These are phyloP conservation scores for Agrenia bidenticulata DNA, from an alignment of 2,888 invertebrate species.

Conservation along the genomic window DNA sequence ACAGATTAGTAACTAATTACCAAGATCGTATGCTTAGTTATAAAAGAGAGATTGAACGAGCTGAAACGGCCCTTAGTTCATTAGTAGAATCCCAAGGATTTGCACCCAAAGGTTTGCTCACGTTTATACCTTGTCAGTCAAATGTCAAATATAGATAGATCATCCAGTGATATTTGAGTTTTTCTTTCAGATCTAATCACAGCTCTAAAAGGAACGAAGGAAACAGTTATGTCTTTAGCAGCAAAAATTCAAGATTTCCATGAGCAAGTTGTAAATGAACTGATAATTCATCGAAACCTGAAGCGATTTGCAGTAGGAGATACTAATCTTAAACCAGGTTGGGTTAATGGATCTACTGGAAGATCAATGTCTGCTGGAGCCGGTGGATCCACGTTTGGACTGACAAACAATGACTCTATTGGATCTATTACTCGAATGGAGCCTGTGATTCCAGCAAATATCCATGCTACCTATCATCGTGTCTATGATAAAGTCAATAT, in stretches of 20 bases:
- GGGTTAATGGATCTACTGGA: background rate
- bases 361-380: background rate
- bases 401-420: too few relatives aligned
- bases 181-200: slow-evolving; percentile 20
- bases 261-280: slow-evolving; percentile 22
- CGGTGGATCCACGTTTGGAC: too few relatives aligned
- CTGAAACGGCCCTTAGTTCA: slow-evolving; percentile 23
- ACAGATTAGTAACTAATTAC: slow-evolving; percentile 17
- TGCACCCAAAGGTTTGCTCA: slow-evolving; percentile 18
- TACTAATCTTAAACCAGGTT: background rate
- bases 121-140: background rate
- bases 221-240: slow-evolving; percentile 21
- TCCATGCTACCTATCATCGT: background rate
- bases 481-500: background rate
- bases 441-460: background rate
- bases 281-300: slow-evolving; percentile 19
- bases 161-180: background rate
- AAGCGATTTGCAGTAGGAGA: background rate
- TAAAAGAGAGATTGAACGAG: slow-evolving; percentile 32
- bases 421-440: background rate
- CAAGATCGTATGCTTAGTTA: slow-evolving; percentile 19
- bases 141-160: background rate
- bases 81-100: slow-evolving; percentile 6
- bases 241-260: slow-evolving; percentile 28
- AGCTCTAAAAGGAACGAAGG: slow-evolving; percentile 23